Evolutionary conservation across 2,797 vertebrate species (phyloP), one percentile per base, ranked within the genome.

Genomic region (Thaleichthys pacificus): DNA sequence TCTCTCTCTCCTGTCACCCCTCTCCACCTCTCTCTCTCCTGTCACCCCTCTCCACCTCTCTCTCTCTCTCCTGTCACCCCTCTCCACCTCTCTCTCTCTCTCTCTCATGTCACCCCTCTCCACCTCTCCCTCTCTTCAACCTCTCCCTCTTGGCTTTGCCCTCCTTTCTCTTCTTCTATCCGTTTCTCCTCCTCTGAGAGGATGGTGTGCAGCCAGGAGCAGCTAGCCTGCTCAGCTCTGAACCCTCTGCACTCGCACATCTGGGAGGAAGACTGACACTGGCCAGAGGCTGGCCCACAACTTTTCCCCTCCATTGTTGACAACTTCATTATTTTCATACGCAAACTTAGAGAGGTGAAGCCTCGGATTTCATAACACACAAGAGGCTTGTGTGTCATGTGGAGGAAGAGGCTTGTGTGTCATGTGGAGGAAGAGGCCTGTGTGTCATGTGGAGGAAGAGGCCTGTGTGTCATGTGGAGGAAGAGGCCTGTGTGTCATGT

Each of bases 181-280:
- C 5, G 7, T 35, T 35, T 35, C 5, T 35, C 8, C 32, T 35
- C 5, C 32, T 26, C 26, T 47, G 11, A 17, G 47, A 17, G 26
- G 57, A 24, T 49, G 72, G 68, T 65, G 22, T 17, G 14, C 54
- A 65, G 70, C 72, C 77, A 71, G 69, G 35, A 49, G 9, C 14
- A 12, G 22, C 69, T 42, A 56, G 65, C 60, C 17, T 70, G 35
- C 42, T 28, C 47, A 66, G 26, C 66, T 35, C 26, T 28, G 6
- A 54, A 28, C 42, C 22, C 11, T 1, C 56, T n/a, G 7, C 72
- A 71, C 58, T 67, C n/a, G 51, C 77, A 75, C 38, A 61, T 69
- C 69, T 72, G 73, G 73, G 72, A 72, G 66, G 57, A 58, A 75
- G 72, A 70, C 69, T 75, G 73, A 75, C 69, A 56, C 73, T 69